phyloP scores from a whole-genome alignment of 2,797 vertebrate species.

The Cirrhinus molitorella region DNA sequence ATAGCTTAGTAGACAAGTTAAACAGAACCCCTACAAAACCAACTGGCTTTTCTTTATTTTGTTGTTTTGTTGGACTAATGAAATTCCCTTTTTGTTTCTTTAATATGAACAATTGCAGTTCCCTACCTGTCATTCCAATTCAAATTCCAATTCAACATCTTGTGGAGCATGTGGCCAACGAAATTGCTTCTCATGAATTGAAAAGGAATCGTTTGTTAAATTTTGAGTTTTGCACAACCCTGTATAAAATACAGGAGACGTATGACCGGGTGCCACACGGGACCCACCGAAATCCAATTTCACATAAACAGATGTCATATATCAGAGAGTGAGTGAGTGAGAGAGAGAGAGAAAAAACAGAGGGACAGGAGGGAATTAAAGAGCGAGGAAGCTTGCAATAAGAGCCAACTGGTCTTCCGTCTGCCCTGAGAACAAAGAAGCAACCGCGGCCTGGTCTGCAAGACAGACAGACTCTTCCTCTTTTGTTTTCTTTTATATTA shows the following conservation, averaged over 20 bases:
- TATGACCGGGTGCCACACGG: constrained; percentile 72
- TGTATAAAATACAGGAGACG: constrained; percentile 63
- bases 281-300: constrained; percentile 74
- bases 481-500: constrained; percentile 61
- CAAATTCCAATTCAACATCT: neutral
- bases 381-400: constrained; percentile 45
- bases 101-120: neutral
- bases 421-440: constrained; percentile 59
- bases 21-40: neutral
- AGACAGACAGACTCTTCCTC: constrained; percentile 39
- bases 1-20: neutral
- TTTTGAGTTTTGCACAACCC: constrained; percentile 11
- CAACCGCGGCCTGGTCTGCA: constrained; percentile 41
- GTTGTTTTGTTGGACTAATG: neutral
- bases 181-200: neutral
- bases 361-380: constrained; percentile 50
- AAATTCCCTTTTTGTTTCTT: constrained; percentile 23
- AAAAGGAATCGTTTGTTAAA: neutral
- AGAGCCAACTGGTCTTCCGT: constrained; percentile 51
- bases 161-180: neutral
- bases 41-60: neutral
- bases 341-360: constrained; percentile 57
- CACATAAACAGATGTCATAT: constrained; percentile 80
- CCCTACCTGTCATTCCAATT: constrained; percentile 19
- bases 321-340: constrained; percentile 71